phyloP scores from a whole-genome alignment of 2,113 vertebrate genomes.

The Ameiurus melas region DNA sequence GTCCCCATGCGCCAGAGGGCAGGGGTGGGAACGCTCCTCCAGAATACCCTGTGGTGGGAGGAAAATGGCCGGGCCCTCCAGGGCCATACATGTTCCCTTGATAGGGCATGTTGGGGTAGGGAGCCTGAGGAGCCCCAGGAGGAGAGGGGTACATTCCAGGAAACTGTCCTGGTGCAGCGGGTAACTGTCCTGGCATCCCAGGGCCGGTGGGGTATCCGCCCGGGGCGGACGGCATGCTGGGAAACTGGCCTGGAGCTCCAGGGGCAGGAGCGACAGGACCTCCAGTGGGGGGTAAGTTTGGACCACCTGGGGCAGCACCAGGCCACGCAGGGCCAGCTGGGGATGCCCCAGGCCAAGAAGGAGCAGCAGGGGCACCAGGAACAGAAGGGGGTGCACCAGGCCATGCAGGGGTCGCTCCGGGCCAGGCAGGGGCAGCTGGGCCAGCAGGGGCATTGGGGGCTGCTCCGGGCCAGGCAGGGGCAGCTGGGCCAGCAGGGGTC shows the following conservation, averaged over 20 bases:
- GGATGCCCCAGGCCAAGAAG: slow-evolving; percentile 68
- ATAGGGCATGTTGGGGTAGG: slow-evolving; percentile 70
- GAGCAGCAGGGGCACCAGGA: not conserved
- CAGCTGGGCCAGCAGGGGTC: slow-evolving; percentile 16
- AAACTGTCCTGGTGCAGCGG: slow-evolving; percentile 62
- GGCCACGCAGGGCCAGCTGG: slow-evolving; percentile 75
- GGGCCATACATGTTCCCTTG: slow-evolving; percentile 71
- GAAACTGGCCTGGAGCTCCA: slow-evolving; percentile 69
- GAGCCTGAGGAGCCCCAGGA: slow-evolving; percentile 72
- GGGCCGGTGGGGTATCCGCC: slow-evolving; percentile 58
- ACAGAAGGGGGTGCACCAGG: not conserved
- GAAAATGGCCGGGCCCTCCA: slow-evolving; percentile 68
- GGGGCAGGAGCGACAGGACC: slow-evolving; percentile 65
- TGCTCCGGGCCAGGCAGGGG: slow-evolving; percentile 64
- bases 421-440: slow-evolving; percentile 64
- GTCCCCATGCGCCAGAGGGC: slow-evolving; percentile 74
- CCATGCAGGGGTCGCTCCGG: slow-evolving; percentile 49
- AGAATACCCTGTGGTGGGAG: slow-evolving; percentile 57
- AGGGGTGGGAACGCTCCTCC: slow-evolving; percentile 70
- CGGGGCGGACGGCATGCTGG: slow-evolving; percentile 45
- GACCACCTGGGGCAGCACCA: slow-evolving; percentile 62
- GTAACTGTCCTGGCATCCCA: slow-evolving; percentile 54
- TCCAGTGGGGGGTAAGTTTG: slow-evolving; percentile 65
- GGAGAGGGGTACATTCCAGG: slow-evolving; percentile 67
- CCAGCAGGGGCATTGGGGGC: slow-evolving; percentile 53